Evolutionary conservation across 2,888 invertebrate species (phyloP), one percentile per base, ranked within the genome.

Genomic region (Calliopum simillimum): DNA sequence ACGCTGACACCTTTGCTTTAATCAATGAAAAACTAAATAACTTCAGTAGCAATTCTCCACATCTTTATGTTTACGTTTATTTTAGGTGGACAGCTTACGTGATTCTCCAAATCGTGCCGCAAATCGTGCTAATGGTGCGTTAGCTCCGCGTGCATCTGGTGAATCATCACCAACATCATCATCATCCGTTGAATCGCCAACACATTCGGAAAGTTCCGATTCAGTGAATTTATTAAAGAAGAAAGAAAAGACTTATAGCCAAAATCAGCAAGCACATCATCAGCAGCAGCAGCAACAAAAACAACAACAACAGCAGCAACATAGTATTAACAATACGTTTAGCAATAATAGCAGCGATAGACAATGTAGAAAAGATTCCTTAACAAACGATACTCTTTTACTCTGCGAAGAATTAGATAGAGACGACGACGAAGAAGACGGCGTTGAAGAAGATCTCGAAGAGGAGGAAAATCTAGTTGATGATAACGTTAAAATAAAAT

Each of bases 141-240:
- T 86, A 72, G 86, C 86, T 63, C 86, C 86, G 16, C 82, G 85
- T 72, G 86, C 86, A 62, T 87, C 86, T 49, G 86, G 86, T 43
- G 86, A 86, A 77, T 86, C 86, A 13, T 86, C 85, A 68, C 87
- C 87, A 62, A 85, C 86, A 19, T 86, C 86, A 11, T 86, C 86
- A 11, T 86, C 86, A 25, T 85, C 83, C 13, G 85, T 86, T 71
- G 86, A 86, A 71, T 85, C 85, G 12, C 83, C 84, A n/a, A 81
- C 80, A 25, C 84, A 83, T 71, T 78, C 81, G 58, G 76, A 64
- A 25, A 85, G 81, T 68, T 83, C 82, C 46, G 84, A 86, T 76
- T 85, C 84, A 55, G 79, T 80, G 33, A 82, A 83, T 74, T 78
- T 82, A 58, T 79, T 78, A 59, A 78, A 78, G 66, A 79, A 78